Evolutionary conservation across 2,888 invertebrate species (phyloP).

Genomic region (Spilosoma lubricipeda): DNA sequence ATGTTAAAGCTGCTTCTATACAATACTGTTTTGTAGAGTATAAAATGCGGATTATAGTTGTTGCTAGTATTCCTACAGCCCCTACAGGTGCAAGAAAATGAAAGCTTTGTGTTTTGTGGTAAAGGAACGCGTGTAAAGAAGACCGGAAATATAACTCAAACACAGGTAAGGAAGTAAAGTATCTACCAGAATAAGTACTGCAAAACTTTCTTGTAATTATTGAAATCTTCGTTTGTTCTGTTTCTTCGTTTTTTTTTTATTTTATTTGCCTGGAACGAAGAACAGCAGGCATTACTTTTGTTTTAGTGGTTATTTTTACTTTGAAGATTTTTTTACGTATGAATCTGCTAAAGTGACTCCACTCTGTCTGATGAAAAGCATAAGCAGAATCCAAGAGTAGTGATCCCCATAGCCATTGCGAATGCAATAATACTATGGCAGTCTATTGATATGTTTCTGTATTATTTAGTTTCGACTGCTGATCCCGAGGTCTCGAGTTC

Average conservation of each 20-base stretch:
- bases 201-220: constrained; percentile 49
- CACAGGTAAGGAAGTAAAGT: neutral
- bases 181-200: neutral
- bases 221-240: constrained; percentile 38
- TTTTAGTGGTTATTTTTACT: constrained; percentile 3
- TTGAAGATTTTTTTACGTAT: too few relatives aligned
- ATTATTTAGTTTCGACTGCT: too few relatives aligned
- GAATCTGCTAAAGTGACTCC: too few relatives aligned
- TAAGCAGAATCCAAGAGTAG: too few relatives aligned
- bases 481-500: too few relatives aligned
- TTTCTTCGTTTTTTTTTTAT: constrained; percentile 5
- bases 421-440: too few relatives aligned
- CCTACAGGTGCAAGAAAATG: neutral
- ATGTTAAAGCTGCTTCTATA: neutral
- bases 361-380: too few relatives aligned
- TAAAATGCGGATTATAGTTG: neutral
- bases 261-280: constrained; percentile 16
- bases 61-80: neutral
- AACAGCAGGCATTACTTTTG: constrained; percentile 14
- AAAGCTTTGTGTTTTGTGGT: neutral
- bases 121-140: neutral
- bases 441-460: too few relatives aligned
- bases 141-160: neutral
- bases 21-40: neutral
- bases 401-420: too few relatives aligned